Evolutionary conservation across 2,888 invertebrate genomes (phyloP).

Genomic region (Atethmia centrago): DNA sequence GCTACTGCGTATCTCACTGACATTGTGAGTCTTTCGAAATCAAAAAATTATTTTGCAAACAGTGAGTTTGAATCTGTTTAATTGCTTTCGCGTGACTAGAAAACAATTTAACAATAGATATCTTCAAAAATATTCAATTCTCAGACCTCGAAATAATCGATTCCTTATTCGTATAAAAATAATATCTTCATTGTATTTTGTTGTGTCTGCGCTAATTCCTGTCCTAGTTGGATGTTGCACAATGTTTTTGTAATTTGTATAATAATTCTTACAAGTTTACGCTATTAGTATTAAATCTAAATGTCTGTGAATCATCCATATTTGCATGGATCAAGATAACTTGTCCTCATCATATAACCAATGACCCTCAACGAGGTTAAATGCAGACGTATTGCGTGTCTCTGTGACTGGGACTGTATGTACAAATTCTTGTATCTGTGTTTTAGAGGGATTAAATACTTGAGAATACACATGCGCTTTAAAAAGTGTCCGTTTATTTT

Average conservation of each 20-base stretch:
- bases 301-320: slow-evolving; percentile 47
- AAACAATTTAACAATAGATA: slow-evolving; percentile 18
- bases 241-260: slow-evolving; percentile 47
- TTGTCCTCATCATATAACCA: slow-evolving; percentile 34
- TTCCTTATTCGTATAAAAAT: slow-evolving; percentile 47
- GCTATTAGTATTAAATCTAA: slow-evolving; percentile 43
- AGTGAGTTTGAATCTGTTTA: slow-evolving; percentile 7
- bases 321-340: slow-evolving; percentile 46
- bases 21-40: neutral
- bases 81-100: slow-evolving; percentile 31
- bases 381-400: neutral
- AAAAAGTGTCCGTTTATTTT: too few relatives aligned
- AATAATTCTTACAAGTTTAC: slow-evolving; percentile 39
- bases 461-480: too few relatives aligned
- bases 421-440: too few relatives aligned
- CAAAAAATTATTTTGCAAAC: neutral
- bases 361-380: slow-evolving; percentile 22
- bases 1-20: neutral
- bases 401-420: too few relatives aligned
- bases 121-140: slow-evolving; percentile 22
- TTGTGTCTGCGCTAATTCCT: slow-evolving; percentile 21
- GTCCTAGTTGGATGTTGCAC: slow-evolving; percentile 29
- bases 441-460: too few relatives aligned
- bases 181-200: slow-evolving; percentile 31
- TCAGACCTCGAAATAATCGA: slow-evolving; percentile 46